Evolutionary conservation across 2,113 vertebrate genomes (phyloP).

Genomic region (Corythoichthys intestinalis): DNA sequence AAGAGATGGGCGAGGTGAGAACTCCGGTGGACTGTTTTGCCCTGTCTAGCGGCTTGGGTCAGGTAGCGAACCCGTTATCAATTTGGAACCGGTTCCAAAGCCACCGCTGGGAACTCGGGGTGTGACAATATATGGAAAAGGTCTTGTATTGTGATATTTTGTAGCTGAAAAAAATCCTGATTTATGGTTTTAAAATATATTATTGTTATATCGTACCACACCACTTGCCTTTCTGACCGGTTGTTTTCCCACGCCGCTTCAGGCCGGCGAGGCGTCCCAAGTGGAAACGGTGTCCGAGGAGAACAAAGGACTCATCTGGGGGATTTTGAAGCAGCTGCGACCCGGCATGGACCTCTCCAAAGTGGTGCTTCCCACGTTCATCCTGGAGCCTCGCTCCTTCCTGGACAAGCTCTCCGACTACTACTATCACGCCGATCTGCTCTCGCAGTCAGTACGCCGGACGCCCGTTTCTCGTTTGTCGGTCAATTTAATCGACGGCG

Average conservation of each 20-base stretch:
- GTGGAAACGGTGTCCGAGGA: constrained; percentile 90
- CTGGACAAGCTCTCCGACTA: constrained; percentile 92
- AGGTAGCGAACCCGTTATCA: too few relatives aligned
- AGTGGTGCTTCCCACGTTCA: constrained; percentile 90
- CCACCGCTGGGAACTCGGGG: too few relatives aligned
- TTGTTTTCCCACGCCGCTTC: background rate
- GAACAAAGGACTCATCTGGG: constrained; percentile 88
- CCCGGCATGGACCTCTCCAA: constrained; percentile 94
- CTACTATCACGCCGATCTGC: constrained; percentile 90
- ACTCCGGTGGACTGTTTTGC: background rate
- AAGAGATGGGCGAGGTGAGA: constrained; percentile 90
- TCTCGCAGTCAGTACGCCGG: constrained; percentile 81
- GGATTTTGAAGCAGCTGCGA: constrained; percentile 84
- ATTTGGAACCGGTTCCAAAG: too few relatives aligned
- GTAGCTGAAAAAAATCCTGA: too few relatives aligned
- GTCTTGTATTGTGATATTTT: too few relatives aligned
- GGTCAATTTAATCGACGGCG: background rate
- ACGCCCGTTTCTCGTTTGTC: background rate
- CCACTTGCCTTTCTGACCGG: too few relatives aligned
- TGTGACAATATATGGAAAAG: too few relatives aligned
- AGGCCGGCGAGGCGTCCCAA: constrained; percentile 84
- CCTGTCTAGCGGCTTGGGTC: too few relatives aligned
- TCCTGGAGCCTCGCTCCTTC: constrained; percentile 92
- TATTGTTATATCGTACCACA: too few relatives aligned
- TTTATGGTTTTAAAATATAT: too few relatives aligned